phyloP scores from a whole-genome alignment of 2,888 invertebrate genomes.

The Polydrusus tereticollis region DNA sequence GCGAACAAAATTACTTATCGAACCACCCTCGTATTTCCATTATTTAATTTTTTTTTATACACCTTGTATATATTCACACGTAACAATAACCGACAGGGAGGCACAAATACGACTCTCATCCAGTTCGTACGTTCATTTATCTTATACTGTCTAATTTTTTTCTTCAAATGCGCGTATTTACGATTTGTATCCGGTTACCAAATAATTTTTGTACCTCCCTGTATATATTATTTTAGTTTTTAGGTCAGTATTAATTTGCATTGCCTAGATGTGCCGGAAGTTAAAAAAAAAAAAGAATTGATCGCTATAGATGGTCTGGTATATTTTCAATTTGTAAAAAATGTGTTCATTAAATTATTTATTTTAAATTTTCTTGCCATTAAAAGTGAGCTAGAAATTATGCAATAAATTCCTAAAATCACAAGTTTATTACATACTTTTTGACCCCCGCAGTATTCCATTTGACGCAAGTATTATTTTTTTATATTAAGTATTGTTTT shows the following conservation, averaged over 20 bases:
- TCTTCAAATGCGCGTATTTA: slow-evolving; percentile 1
- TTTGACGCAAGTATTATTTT: slow-evolving; percentile 10
- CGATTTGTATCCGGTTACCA: slow-evolving; percentile 34
- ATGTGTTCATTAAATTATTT: not conserved
- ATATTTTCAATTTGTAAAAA: not conserved
- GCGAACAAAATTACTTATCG: too few species aligned
- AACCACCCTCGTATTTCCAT: not conserved
- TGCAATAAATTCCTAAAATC: not conserved
- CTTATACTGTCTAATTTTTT: not conserved
- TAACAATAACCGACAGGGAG: slow-evolving; percentile 14
- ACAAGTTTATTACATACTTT: not conserved
- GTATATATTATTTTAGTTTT: slow-evolving; percentile 14
- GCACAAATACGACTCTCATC: slow-evolving; percentile 17
- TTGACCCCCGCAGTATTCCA: not conserved
- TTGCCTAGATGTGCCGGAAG: not conserved
- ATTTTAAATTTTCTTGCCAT: not conserved
- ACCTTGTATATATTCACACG: slow-evolving; percentile 36
- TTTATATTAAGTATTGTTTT: not conserved
- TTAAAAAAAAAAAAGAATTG: not conserved
- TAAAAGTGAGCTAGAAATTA: not conserved
- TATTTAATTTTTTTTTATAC: slow-evolving; percentile 36
- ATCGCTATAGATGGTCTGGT: not conserved
- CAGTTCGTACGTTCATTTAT: not conserved
- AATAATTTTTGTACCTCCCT: slow-evolving; percentile 29
- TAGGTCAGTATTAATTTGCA: slow-evolving; percentile 11